phyloP scores from a whole-genome alignment of 1,140 invertebrate genomes.

The Megalopta genalis region DNA sequence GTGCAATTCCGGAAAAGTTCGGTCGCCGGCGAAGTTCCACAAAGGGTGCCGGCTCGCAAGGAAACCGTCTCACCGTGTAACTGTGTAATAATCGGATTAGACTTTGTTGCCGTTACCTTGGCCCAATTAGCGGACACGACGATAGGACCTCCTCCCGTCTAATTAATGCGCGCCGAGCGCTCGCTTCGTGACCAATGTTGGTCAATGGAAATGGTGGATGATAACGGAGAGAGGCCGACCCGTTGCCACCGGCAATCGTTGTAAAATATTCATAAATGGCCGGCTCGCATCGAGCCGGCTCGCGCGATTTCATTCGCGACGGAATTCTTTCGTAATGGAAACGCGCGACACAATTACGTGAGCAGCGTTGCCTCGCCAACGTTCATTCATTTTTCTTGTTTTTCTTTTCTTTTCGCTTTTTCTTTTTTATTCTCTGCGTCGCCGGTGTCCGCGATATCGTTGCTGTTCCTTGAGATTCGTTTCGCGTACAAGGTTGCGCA shows the following conservation, averaged over 20 bases:
- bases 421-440: background rate
- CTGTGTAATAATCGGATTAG: background rate
- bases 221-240: background rate
- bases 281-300: background rate
- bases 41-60: background rate
- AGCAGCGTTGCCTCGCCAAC: background rate
- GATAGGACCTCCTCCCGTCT: background rate
- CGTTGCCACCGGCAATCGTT: background rate
- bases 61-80: background rate
- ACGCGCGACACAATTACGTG: conserved; percentile 9
- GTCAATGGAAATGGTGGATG: background rate
- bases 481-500: background rate
- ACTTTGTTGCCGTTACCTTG: background rate
- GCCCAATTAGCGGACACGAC: background rate
- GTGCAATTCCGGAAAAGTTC: background rate
- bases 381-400: background rate
- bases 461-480: background rate
- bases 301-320: background rate
- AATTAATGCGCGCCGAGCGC: background rate
- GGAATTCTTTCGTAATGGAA: conserved; percentile 16
- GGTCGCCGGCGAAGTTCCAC: background rate
- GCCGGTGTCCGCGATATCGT: background rate
- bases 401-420: background rate
- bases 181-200: background rate
- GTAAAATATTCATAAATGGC: conserved; percentile 1